These are phyloP conservation scores for Sterna hirundo DNA, from an alignment of 2,113 vertebrate species.

Conservation along the genomic window DNA sequence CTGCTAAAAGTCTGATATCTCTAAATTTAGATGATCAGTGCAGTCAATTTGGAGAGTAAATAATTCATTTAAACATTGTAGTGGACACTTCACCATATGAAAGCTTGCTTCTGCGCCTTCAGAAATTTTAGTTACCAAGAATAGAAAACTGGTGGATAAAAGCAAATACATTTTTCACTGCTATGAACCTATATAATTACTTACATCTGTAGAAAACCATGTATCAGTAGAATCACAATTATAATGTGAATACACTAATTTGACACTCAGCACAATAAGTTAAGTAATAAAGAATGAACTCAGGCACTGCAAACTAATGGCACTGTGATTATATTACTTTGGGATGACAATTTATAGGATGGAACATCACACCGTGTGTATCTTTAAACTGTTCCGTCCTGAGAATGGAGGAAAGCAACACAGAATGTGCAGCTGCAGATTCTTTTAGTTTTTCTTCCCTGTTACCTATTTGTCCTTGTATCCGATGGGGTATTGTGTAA, in stretches of 20 bases:
- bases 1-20: constrained; percentile 47
- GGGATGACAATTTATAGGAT: neutral
- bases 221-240: neutral
- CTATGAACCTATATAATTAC: neutral
- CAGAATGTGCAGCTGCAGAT: neutral
- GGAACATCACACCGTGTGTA: fast-evolving
- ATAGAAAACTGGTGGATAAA: neutral
- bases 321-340: neutral
- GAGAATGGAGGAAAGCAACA: neutral
- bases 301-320: neutral
- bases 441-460: neutral
- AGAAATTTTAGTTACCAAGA: neutral
- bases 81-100: constrained; percentile 19
- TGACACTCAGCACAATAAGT: neutral
- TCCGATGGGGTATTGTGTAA: neutral
- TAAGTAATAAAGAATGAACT: neutral
- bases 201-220: neutral
- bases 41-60: constrained; percentile 39
- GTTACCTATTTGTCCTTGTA: constrained; percentile 23
- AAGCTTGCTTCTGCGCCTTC: constrained; percentile 14
- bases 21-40: constrained; percentile 42
- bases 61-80: constrained; percentile 52
- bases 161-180: neutral
- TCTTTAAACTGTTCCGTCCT: neutral
- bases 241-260: neutral